Evolutionary conservation across 2,797 vertebrate species (phyloP), one percentile per base, ranked within the genome.

Genomic region (Parauchenoglanis ngamensis): DNA sequence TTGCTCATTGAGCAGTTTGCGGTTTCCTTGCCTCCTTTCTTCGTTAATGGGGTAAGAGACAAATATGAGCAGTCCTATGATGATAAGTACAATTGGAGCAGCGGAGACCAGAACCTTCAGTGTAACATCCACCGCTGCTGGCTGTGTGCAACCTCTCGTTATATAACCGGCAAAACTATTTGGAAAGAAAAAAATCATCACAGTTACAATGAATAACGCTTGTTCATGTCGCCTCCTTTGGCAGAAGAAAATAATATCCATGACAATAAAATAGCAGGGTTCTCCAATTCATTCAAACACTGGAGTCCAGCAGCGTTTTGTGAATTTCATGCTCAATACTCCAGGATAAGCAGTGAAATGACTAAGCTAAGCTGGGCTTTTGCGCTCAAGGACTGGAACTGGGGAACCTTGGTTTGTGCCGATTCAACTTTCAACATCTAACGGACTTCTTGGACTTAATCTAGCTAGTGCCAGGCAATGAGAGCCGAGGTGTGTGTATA

Each of bases 151-250:
- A 63, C 96, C 96, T 85, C 97, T 91, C 0, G 95, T 96, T 91
- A 96, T 91, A 93, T 99, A 99, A 49, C 98, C 98, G 0, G 98
- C 97, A 85, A 99, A 98, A 90, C 98, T 99, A 72, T 49, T 87
- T 28, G 17, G 73, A 82, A 86, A 44, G 63, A 63, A 67, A 1
- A 54, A 84, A 49, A 46, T 3, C 19, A 72, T 23, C 21, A 67
- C 65, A 70, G 8, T 70, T 70, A n/a, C n/a, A 28, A 40, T 35
- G 17, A 70, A 40, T 40, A 70, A 44, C 19, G 35, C 7, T 72
- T 72, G 23, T 72, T 72, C 7, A 4, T 46, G 10, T 73, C 21
- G 19, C 44, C 40, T 11, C 67, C 31, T 67, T 52, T 52, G 52
- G 3, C 11, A 35, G 12, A 31, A 68, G 35, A 73, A 73, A 1